Conservation (phyloP, 2,888 invertebrate genomes). For the Diarsia dahlii region DNA sequence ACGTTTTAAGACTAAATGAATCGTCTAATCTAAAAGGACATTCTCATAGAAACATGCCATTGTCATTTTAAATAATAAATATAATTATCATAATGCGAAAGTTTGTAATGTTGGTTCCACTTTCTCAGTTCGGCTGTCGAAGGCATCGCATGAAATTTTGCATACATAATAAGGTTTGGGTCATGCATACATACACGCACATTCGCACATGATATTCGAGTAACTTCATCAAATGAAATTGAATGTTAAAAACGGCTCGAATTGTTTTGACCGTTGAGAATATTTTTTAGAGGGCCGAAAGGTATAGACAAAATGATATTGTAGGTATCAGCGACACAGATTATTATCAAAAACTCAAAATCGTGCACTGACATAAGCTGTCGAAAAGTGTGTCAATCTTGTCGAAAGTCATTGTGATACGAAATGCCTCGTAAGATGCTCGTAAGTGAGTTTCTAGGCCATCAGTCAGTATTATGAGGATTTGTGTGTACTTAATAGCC, state of each 20-base stretch:
- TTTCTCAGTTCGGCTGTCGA: slow-evolving; percentile 21
- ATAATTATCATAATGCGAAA: slow-evolving; percentile 19
- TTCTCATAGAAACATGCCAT: not conserved
- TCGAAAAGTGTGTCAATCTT: not conserved
- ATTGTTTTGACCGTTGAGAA: not conserved
- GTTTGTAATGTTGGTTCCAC: slow-evolving; percentile 13
- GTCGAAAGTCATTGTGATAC: not conserved
- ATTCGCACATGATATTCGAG: not conserved
- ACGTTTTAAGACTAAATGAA: slow-evolving; percentile 8
- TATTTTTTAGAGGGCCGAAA: not conserved
- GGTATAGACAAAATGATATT: not conserved
- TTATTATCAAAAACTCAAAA: not conserved
- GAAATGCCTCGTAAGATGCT: too few species aligned
- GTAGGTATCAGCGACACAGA: not conserved
- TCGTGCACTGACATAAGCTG: not conserved
- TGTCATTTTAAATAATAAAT: not conserved
- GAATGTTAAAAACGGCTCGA: not conserved
- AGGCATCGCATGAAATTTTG: slow-evolving; percentile 11
- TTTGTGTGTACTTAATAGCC: too few species aligned
- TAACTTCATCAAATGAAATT: slow-evolving; percentile 1
- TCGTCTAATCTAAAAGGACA: slow-evolving; percentile 5
- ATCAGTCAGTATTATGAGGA: too few species aligned
- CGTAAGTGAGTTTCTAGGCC: too few species aligned
- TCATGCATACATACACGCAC: not conserved
- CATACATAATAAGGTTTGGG: slow-evolving; percentile 11